Conservation (phyloP, 2,113 vertebrate species). For the Dicerorhinus sumatrensis region DNA sequence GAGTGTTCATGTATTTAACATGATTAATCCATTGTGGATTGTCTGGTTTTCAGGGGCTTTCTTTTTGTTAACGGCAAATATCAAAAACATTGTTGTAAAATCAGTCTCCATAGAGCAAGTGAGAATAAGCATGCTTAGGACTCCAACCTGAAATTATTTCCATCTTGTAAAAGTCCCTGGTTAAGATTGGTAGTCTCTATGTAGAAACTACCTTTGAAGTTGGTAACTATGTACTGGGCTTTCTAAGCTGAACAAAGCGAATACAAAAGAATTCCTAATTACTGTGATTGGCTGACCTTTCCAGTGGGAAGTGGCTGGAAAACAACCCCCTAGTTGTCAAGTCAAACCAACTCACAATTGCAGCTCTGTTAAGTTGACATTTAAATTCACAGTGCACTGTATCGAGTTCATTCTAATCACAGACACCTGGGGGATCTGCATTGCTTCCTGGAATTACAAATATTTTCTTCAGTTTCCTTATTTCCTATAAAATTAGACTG, state of each 20-base stretch:
- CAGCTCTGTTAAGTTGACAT: slow-evolving; percentile 57
- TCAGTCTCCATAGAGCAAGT: slow-evolving; percentile 7
- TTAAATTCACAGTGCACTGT: slow-evolving; percentile 26
- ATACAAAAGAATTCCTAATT: slow-evolving; percentile 63
- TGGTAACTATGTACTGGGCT: neutral
- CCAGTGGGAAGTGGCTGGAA: slow-evolving; percentile 64
- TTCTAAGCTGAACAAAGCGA: slow-evolving; percentile 26
- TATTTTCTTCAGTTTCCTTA: neutral
- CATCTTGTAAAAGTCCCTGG: neutral
- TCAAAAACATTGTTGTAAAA: slow-evolving; percentile 11
- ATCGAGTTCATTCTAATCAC: neutral
- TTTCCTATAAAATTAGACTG: neutral
- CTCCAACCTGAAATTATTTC: slow-evolving; percentile 37
- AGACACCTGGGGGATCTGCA: neutral
- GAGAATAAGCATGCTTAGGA: neutral
- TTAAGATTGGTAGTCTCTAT: slow-evolving; percentile 13
- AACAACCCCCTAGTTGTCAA: slow-evolving; percentile 9
- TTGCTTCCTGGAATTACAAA: slow-evolving; percentile 38
- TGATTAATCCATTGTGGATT: slow-evolving; percentile 28
- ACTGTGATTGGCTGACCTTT: slow-evolving; percentile 68
- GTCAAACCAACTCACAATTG: slow-evolving; percentile 56
- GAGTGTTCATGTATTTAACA: neutral
- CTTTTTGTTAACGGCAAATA: slow-evolving; percentile 2
- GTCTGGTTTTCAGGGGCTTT: neutral
- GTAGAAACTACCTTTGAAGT: slow-evolving; percentile 53